A percentile compares a stretch with the other conserved stretches of the same genome.
Evolutionary conservation across 1,140 invertebrate species (phyloP).

Genomic region (Ceratosolen solmsi): DNA sequence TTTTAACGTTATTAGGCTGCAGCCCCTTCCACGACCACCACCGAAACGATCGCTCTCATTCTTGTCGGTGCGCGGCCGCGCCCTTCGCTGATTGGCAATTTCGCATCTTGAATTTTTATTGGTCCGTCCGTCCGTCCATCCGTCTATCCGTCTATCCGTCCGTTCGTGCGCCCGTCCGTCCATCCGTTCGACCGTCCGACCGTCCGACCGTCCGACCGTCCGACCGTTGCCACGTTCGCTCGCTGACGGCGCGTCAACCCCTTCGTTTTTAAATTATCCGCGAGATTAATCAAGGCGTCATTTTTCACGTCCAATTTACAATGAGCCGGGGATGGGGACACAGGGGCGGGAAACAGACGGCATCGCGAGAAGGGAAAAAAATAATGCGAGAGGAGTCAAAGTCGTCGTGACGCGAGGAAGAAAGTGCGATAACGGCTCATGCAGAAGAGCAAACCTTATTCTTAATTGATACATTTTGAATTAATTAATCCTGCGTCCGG

Average conservation of each 20-base stretch:
- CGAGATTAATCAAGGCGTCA: slow-evolving; percentile 75
- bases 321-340: slow-evolving; percentile 63
- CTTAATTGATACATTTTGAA: slow-evolving; percentile 75
- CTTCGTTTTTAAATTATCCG: slow-evolving; percentile 75
- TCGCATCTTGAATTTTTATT: slow-evolving; percentile 75
- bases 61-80: slow-evolving; percentile 17
- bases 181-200: no score
- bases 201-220: no score
- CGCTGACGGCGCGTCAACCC: slow-evolving; percentile 63
- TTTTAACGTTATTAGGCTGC: slow-evolving; percentile 72
- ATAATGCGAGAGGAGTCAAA: slow-evolving; percentile 31
- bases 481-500: slow-evolving; percentile 73
- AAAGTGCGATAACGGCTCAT: slow-evolving; percentile 55
- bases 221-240: slow-evolving; percentile 24
- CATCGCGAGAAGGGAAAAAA: not conserved
- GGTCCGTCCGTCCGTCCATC: no score
- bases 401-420: slow-evolving; percentile 14
- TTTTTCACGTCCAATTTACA: slow-evolving; percentile 76
- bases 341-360: not conserved
- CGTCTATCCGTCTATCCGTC: no score
- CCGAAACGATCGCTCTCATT: slow-evolving; percentile 6
- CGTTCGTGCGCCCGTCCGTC: no score
- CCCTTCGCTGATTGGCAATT: slow-evolving; percentile 71
- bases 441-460: slow-evolving; percentile 72
- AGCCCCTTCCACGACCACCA: slow-evolving; percentile 14